A percentile compares a stretch with the other conserved stretches of the same genome.
Evolutionary conservation across 2,797 vertebrate species (phyloP).

Genomic region (Microhierax caerulescens): DNA sequence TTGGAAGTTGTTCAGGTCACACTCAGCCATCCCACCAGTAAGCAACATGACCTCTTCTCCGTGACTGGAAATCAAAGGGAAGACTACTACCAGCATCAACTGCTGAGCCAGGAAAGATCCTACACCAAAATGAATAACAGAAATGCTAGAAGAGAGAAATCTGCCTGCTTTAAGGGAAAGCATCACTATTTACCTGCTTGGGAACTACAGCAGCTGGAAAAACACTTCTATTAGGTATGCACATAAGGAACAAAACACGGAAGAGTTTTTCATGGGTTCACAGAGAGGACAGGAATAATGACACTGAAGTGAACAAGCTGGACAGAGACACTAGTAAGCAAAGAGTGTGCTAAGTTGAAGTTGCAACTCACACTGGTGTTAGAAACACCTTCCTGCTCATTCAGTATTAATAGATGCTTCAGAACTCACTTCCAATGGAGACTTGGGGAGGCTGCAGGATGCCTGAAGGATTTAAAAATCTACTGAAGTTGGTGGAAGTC

Average conservation of each 20-base stretch:
- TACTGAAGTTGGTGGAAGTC: neutral
- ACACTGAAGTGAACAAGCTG: neutral
- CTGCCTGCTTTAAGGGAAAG: neutral
- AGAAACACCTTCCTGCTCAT: neutral
- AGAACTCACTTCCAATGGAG: neutral
- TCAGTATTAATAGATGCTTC: neutral
- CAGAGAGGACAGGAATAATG: neutral
- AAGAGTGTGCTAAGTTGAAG: neutral
- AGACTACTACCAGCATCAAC: neutral
- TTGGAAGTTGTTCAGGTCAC: neutral
- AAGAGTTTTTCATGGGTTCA: neutral
- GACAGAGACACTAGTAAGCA: neutral
- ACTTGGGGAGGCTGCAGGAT: neutral
- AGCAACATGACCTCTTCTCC: neutral
- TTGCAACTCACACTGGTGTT: neutral
- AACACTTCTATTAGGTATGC: neutral
- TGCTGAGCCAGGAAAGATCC: neutral
- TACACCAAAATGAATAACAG: neutral
- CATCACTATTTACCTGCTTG: rapidly evolving
- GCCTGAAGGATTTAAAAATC: neutral
- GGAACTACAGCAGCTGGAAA: neutral
- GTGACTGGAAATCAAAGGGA: neutral
- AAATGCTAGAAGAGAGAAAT: neutral
- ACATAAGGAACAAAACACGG: neutral
- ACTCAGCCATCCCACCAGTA: neutral